Base-by-base conservation (phyloP, 2,797 vertebrate species). In the Salmo trutta region DNA sequence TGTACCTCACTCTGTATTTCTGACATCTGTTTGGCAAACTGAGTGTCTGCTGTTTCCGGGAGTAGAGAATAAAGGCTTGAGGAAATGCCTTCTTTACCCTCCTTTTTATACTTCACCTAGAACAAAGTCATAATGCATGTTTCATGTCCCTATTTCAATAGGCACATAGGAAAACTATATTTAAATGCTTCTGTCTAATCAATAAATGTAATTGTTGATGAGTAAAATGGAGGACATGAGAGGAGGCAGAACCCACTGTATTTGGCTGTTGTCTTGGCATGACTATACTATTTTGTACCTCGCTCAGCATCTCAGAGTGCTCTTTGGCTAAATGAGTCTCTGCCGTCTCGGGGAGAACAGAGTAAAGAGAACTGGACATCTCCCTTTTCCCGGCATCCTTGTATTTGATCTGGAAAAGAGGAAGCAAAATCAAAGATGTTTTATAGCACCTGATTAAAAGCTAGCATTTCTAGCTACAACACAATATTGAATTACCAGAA, bases 311-410 rank as follows among this genome's bases (percentile, higher is more conserved):
- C 73, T 94, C 89, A 0, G 91, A 90, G 56, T 94, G 83, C 84
- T 95, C 92, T 87, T 92, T 93, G 0, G 94, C 94, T 72, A 95
- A 94, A 51, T 92, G 94, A 29, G 92, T 96, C 82, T 96, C 94
- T 24, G 93, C 92, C 15, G 95, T 96, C 59, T 93, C 94, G n/a
- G 95, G 93, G 94, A 96, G 94, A 83, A 85, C 91, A 79, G 93
- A 93, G 86, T 95, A 96, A 16, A 95, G 88, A 67, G 90, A 90
- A 17, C 92, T 93, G 71, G 91, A 88, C 80, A 95, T 91, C 56
- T 90, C 90, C 87, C 66, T 79, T 56, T 94, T 95, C 74, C 87
- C 84, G 77, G 78, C 90, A 77, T 92, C 92, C 89, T 94, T 96
- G 81, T 96, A 96, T 77, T 95, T 95, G 53, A 92, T 87, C 95